Percentiles rank a stretch among this genome's conserved stretches.
Conservation (phyloP, 2,888 invertebrate genomes). For the Lamellibrachia columna region DNA sequence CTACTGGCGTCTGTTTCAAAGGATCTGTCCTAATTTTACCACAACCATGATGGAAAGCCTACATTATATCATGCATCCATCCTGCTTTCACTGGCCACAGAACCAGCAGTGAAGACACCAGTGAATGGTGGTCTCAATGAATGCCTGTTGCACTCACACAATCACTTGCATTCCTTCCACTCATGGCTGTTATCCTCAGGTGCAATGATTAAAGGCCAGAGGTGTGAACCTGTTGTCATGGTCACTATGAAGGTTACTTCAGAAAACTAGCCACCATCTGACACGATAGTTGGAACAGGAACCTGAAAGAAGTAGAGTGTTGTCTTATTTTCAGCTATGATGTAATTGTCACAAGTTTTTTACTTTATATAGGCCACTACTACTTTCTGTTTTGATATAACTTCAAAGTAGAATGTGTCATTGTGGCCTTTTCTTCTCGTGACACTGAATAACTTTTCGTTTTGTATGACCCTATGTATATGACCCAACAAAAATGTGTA, state of each 20-base stretch:
- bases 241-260: no score
- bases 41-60: neutral
- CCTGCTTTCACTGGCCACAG: neutral
- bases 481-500: no score
- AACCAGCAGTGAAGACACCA: neutral
- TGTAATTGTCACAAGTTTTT: no score
- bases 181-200: neutral
- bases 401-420: neutral
- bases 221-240: neutral
- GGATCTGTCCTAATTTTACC: neutral
- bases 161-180: neutral
- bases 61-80: neutral
- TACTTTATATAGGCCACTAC: neutral
- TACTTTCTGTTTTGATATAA: neutral
- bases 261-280: neutral
- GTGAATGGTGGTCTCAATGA: neutral
- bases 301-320: neutral
- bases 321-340: conserved; percentile 2
- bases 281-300: neutral
- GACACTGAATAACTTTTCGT: neutral
- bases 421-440: neutral
- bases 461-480: no score
- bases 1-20: neutral
- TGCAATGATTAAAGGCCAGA: neutral
- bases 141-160: neutral